A percentile compares a stretch with the other conserved stretches of the same genome.
Evolutionary conservation across 2,113 vertebrate species (phyloP).

Genomic region (Prinia subflava): DNA sequence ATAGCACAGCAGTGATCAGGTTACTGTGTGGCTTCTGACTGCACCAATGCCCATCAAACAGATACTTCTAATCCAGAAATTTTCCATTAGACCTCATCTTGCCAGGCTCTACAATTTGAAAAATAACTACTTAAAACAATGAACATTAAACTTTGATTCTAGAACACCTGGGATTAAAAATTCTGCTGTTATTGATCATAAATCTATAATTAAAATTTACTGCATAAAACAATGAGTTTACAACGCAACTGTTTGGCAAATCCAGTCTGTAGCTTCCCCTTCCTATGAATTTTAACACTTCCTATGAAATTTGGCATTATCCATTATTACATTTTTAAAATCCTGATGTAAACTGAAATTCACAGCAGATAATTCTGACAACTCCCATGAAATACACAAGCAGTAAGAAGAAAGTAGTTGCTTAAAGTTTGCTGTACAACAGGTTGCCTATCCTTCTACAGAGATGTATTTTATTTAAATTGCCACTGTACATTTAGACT

Average conservation of each 20-base stretch:
- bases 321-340: not conserved
- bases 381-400: not conserved
- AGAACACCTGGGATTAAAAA: not conserved
- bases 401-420: not conserved
- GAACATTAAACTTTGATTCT: not conserved
- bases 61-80: not conserved
- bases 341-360: not conserved
- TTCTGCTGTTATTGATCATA: not conserved
- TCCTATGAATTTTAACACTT: not conserved
- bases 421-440: not conserved
- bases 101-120: not conserved
- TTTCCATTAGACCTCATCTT: not conserved
- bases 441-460: not conserved
- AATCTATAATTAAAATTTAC: not conserved
- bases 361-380: not conserved
- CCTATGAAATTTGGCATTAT: not conserved
- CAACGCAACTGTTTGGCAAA: not conserved
- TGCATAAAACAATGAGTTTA: not conserved
- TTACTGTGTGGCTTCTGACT: not conserved
- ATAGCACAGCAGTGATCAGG: rapidly evolving
- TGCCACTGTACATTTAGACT: not conserved
- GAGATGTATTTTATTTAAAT: not conserved
- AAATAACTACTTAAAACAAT: not conserved
- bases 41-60: not conserved
- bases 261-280: not conserved